Conservation (phyloP, 2,113 vertebrate species). For the Hystrix cristata region DNA sequence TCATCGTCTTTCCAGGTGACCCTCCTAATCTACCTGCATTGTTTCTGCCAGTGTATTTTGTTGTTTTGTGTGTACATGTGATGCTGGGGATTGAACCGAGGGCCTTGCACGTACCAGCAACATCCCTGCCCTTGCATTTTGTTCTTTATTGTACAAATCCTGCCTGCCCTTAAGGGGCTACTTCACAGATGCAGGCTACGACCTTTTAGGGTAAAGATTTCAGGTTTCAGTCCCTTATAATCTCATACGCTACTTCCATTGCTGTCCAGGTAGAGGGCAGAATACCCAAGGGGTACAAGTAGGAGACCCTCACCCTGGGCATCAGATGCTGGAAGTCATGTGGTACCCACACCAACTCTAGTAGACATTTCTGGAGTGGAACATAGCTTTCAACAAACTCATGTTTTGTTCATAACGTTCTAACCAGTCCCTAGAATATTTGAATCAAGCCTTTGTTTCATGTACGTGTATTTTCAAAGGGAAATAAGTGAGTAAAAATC, state of each 20-base stretch:
- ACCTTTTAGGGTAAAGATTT: neutral
- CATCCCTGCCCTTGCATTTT: neutral
- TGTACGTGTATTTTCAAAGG: conserved; percentile 71
- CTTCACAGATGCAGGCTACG: neutral
- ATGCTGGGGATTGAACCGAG: neutral
- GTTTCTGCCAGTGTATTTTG: neutral
- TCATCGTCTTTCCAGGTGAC: too few species aligned
- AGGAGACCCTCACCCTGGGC: neutral
- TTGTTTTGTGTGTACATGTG: neutral
- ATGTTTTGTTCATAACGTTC: conserved; percentile 14
- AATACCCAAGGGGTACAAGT: neutral
- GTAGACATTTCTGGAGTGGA: conserved; percentile 23
- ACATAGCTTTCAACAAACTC: conserved; percentile 28
- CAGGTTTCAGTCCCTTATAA: neutral
- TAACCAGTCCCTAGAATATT: neutral
- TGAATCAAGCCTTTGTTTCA: conserved; percentile 74
- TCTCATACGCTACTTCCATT: neutral
- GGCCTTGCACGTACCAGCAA: neutral
- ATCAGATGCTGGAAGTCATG: neutral
- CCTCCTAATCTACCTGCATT: neutral
- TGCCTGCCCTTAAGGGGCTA: neutral
- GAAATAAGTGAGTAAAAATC: conserved; percentile 72
- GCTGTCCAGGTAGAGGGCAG: neutral
- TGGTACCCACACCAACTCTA: neutral
- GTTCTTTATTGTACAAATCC: neutral